Evolutionary conservation across 2,113 vertebrate species (phyloP).

Genomic region (Synchiropus splendidus): DNA sequence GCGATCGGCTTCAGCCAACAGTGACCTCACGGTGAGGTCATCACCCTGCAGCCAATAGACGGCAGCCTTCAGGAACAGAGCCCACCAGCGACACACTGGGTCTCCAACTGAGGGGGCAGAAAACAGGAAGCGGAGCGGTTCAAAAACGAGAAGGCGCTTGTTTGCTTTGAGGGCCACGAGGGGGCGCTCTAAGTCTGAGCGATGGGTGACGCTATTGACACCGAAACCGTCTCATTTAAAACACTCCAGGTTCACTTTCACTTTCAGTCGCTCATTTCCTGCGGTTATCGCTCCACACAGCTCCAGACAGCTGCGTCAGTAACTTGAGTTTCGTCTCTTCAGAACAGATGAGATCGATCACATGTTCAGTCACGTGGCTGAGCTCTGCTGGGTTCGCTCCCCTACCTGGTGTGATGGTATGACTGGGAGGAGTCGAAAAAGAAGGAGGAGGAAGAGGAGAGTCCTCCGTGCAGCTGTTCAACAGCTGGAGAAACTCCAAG

Average conservation of each 20-base stretch:
- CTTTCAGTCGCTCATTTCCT: background rate
- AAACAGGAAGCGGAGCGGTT: background rate
- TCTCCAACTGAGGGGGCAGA: conserved; percentile 72
- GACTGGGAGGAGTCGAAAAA: conserved; percentile 61
- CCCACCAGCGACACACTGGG: conserved; percentile 91
- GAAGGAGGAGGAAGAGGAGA: conserved; percentile 46
- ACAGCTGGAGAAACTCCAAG: conserved; percentile 82
- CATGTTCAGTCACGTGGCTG: too few species aligned
- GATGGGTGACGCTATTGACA: too few species aligned
- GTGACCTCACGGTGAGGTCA: conserved; percentile 70
- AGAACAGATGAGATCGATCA: too few species aligned
- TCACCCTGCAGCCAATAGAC: conserved; percentile 88
- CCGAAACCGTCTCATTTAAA: too few species aligned
- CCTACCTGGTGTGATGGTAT: conserved; percentile 59
- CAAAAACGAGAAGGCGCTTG: too few species aligned
- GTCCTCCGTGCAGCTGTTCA: conserved; percentile 84
- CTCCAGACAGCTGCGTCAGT: too few species aligned
- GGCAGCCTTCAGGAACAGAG: conserved; percentile 75
- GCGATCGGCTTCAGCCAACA: conserved; percentile 79
- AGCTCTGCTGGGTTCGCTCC: background rate
- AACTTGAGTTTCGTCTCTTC: too few species aligned
- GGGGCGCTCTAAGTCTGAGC: too few species aligned
- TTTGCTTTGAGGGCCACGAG: too few species aligned
- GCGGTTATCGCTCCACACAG: too few species aligned
- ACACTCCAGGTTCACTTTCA: conserved; percentile 1